A percentile compares a stretch with the other conserved stretches of the same genome.
These are phyloP conservation scores for Petaurus breviceps DNA, from an alignment of 2,113 vertebrate species.

Conservation along the genomic window DNA sequence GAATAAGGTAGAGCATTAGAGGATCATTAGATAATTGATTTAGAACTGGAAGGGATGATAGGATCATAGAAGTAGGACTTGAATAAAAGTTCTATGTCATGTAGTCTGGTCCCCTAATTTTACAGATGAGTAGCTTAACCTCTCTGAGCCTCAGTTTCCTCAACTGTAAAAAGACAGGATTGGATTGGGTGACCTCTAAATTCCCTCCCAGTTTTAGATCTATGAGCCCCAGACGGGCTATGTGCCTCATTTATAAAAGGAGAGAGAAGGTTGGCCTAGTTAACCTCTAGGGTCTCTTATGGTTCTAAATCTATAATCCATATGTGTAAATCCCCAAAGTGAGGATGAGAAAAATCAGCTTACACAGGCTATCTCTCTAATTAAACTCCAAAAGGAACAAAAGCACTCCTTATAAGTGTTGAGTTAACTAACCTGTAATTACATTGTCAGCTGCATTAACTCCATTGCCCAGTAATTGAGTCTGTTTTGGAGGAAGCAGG, in stretches of 20 bases:
- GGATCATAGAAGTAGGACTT: not conserved
- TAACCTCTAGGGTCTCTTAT: not conserved
- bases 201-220: not conserved
- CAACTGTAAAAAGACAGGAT: not conserved
- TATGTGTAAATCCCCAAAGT: slow-evolving; percentile 13
- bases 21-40: not conserved
- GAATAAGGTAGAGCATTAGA: not conserved
- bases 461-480: slow-evolving; percentile 84
- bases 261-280: not conserved
- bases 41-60: not conserved
- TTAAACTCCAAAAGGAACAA: slow-evolving; percentile 72
- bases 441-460: slow-evolving; percentile 87
- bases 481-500: slow-evolving; percentile 84
- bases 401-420: slow-evolving; percentile 66
- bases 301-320: not conserved
- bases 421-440: slow-evolving; percentile 86
- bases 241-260: not conserved
- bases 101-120: not conserved
- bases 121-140: not conserved
- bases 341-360: slow-evolving; percentile 67
- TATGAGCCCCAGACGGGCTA: not conserved
- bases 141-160: not conserved
- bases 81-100: not conserved
- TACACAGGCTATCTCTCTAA: slow-evolving; percentile 67
- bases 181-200: not conserved